Evolutionary conservation across 1,140 invertebrate genomes (phyloP), one percentile per base, ranked within the genome.

Genomic region (Calosoma granatense): DNA sequence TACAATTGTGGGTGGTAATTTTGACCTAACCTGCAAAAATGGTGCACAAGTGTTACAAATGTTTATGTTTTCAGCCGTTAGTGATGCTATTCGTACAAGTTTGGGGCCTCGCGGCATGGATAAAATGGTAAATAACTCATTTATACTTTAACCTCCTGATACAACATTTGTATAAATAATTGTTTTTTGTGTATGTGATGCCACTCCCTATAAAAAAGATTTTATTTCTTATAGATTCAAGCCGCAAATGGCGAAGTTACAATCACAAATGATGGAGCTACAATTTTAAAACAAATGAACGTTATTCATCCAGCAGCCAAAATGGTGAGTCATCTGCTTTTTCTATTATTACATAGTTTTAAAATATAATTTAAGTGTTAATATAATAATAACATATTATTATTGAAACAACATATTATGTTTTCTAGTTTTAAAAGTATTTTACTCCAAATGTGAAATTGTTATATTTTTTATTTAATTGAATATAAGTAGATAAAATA

Each of bases 201-300:
- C 41, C 41, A 47, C 41, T 47, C 41, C 41, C 41, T 51, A 53
- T 11, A 56, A 57, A 47, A 59, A 51, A 53, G 23, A 30, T 43
- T 39, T 41, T 2, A 54, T 43, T 20, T 62, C 63, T 73, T 74
- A 58, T 64, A 86, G 90, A 99, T 99, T 63, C 97, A 99, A 81
- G 80, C 92, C 51, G 82, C 83, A 14, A 97, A 96, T 79, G 96
- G 96, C 9, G 95, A 98, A 81, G 97, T 99, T 0, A 99, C 95
- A 9, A 99, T 99, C 57, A 99, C 97, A 51, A 99, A 99, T 80
- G 97, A 99, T 82, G 97, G 97, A 59, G 97, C 97, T 21, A 99
- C 97, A 21, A 99, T 99, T 76, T 76, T 99, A 36, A 98, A 98
- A 74, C 89, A 99, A 77, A 99, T 99, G 88, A 94, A 95, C 76